These are phyloP conservation scores for Sandelia bainsii DNA, from an alignment of 2,797 vertebrate species.

Conservation along the genomic window DNA sequence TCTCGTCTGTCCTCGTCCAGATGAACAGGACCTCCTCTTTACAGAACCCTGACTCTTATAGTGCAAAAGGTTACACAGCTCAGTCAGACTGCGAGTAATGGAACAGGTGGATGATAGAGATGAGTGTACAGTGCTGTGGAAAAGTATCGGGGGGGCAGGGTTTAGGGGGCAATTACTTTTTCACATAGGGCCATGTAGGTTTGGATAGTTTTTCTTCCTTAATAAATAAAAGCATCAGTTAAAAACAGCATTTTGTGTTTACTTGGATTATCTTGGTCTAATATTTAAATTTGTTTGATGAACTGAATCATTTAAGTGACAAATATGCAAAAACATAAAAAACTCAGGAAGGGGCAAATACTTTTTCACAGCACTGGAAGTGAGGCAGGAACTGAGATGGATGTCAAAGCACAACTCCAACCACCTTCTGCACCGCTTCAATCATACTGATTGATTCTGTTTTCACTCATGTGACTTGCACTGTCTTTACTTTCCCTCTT, in stretches of 20 bases:
- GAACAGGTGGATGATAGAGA: background rate
- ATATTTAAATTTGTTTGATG: no score
- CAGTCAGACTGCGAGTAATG: slow-evolving; percentile 16
- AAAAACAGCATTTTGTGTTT: no score
- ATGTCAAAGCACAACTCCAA: slow-evolving; percentile 13
- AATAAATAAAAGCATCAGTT: no score
- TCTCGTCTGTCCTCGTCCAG: background rate
- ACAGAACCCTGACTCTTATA: slow-evolving; percentile 28
- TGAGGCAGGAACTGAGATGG: background rate
- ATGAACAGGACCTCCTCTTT: slow-evolving; percentile 13
- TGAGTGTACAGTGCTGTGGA: no score
- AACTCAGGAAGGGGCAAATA: no score
- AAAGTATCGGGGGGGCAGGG: no score
- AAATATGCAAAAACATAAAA: no score
- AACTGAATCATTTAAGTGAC: no score
- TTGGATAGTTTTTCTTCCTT: no score
- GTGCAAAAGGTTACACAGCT: slow-evolving; percentile 60
- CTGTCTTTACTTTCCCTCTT: background rate
- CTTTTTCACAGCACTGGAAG: background rate
- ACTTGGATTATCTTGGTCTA: no score
- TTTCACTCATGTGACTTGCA: background rate
- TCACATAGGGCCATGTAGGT: no score
- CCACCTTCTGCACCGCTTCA: slow-evolving; percentile 9
- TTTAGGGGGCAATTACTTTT: no score
- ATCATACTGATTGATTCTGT: slow-evolving; percentile 14